Conservation (phyloP, 1,140 invertebrate species). For the Cydia splendana region DNA sequence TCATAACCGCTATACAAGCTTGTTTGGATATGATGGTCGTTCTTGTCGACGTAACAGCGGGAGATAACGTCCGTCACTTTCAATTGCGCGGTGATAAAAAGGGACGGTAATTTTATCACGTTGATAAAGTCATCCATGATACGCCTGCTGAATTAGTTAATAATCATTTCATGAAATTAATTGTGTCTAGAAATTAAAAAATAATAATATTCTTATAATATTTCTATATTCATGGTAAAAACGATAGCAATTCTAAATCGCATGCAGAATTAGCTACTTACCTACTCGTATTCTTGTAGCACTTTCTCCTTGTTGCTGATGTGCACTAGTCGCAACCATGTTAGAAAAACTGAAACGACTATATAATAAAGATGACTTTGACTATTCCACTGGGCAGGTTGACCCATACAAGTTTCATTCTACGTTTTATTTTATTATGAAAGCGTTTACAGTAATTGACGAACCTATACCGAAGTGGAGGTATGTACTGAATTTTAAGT, state of each 20-base stretch:
- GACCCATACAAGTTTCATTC: conserved; percentile 55
- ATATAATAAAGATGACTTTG: conserved; percentile 51
- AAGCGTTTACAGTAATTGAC: conserved; percentile 54
- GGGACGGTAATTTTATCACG: too few species aligned
- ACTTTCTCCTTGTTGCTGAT: not conserved
- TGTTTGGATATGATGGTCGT: too few species aligned
- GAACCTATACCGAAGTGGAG: conserved; percentile 28
- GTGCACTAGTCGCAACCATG: conserved; percentile 31
- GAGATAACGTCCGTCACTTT: too few species aligned
- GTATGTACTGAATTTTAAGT: not conserved
- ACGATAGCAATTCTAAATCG: not conserved
- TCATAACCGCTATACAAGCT: too few species aligned
- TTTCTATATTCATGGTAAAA: not conserved
- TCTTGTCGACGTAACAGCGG: too few species aligned
- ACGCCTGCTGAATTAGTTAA: too few species aligned
- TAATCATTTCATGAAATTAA: too few species aligned
- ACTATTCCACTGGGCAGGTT: conserved; percentile 47
- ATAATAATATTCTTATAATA: not conserved
- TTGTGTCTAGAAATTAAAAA: too few species aligned
- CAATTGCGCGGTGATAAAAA: too few species aligned
- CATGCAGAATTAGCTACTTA: not conserved
- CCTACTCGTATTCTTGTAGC: not conserved
- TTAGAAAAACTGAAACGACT: conserved; percentile 45
- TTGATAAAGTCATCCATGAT: too few species aligned
- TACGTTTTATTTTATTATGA: conserved; percentile 47